Percentiles rank a stretch among this genome's conserved stretches.
These are phyloP conservation scores for Oopsacas minuta DNA, from an alignment of 37 sponge, comb jelly and placozoan species.

Conservation along the genomic window DNA sequence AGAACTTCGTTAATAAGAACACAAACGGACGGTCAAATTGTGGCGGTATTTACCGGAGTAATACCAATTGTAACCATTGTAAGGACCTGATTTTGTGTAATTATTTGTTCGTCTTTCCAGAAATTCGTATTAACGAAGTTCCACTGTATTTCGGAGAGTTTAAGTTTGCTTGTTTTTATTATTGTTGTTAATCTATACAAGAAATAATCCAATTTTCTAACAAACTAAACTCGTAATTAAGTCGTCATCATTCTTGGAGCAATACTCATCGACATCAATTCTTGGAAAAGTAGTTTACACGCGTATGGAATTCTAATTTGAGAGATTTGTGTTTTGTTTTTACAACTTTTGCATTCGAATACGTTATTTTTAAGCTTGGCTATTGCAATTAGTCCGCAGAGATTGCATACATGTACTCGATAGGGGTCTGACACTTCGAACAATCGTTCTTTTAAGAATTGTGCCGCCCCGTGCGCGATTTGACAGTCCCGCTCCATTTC, in stretches of 20 bases:
- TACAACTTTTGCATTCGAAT: conserved; percentile 93
- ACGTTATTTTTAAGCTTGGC: conserved; percentile 84
- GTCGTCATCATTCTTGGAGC: conserved; percentile 90
- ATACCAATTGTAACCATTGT: too few species aligned
- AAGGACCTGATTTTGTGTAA: too few species aligned
- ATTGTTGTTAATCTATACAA: too few species aligned
- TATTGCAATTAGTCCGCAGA: conserved; percentile 94
- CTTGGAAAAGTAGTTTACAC: conserved; percentile 96
- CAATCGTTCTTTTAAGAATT: conserved; percentile 93
- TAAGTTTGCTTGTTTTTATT: too few species aligned
- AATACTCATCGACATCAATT: conserved; percentile 97
- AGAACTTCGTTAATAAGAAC: too few species aligned
- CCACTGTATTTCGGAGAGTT: too few species aligned
- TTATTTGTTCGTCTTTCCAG: too few species aligned
- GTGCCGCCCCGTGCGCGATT: conserved; percentile 96
- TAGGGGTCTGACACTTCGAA: conserved; percentile 91
- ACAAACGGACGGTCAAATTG: too few species aligned
- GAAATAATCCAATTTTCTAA: too few species aligned
- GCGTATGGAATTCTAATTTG: conserved; percentile 96
- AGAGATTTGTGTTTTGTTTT: conserved; percentile 97
- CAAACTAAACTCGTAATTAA: too few species aligned
- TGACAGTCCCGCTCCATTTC: conserved; percentile 99
- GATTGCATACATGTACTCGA: conserved; percentile 80
- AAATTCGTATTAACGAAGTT: too few species aligned
- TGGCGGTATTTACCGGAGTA: too few species aligned